These are phyloP conservation scores for Lutjanus argentimaculatus DNA, from an alignment of 2,797 vertebrate genomes.

Conservation along the genomic window DNA sequence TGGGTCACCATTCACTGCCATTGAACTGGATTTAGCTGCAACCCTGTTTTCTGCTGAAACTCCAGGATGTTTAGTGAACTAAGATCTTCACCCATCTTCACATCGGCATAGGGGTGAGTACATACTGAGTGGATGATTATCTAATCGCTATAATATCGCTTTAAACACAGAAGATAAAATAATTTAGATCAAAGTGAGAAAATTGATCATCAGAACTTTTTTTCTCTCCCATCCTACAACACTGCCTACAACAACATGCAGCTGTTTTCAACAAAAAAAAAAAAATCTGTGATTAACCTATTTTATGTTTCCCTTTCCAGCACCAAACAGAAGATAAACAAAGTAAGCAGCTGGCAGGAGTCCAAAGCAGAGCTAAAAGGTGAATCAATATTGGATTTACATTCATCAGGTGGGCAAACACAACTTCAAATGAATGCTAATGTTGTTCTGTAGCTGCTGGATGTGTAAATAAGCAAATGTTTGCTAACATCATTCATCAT, in stretches of 20 bases:
- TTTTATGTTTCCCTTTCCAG: background rate
- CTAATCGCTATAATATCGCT: too few relatives aligned
- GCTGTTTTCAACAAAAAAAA: background rate
- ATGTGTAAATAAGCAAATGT: background rate
- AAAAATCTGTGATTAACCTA: background rate
- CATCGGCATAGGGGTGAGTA: too few relatives aligned
- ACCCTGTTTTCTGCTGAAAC: too few relatives aligned
- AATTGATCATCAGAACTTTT: too few relatives aligned
- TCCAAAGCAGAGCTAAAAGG: conserved; percentile 4
- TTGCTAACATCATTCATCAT: background rate
- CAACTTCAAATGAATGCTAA: background rate
- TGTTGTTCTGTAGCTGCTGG: background rate
- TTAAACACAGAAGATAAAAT: too few relatives aligned
- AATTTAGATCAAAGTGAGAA: too few relatives aligned
- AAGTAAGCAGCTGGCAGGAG: background rate
- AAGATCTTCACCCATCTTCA: too few relatives aligned
- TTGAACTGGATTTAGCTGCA: too few relatives aligned
- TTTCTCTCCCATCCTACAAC: too few relatives aligned
- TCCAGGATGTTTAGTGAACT: too few relatives aligned
- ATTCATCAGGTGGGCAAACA: background rate
- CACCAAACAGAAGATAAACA: background rate
- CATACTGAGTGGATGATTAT: too few relatives aligned
- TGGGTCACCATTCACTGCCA: too few relatives aligned
- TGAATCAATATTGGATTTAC: background rate
- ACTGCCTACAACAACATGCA: background rate